Evolutionary conservation across 2,113 vertebrate species (phyloP).

Genomic region (Syngnathus scovelli): DNA sequence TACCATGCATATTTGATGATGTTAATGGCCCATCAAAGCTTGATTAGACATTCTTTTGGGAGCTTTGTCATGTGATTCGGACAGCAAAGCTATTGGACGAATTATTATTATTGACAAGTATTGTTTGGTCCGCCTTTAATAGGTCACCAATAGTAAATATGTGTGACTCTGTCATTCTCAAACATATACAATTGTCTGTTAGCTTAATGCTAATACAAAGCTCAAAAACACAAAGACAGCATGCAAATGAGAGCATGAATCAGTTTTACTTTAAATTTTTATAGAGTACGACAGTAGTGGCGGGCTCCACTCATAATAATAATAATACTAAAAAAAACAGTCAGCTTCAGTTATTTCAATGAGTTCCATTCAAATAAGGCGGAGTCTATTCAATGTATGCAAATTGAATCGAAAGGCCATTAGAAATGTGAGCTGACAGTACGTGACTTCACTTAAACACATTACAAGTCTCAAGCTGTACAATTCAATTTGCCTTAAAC

Average conservation of each 20-base stretch:
- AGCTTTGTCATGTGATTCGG: slow-evolving; percentile 41
- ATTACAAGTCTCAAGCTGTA: slow-evolving; percentile 7
- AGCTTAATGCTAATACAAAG: no score
- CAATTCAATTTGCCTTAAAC: slow-evolving; percentile 19
- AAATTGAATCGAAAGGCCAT: slow-evolving; percentile 70
- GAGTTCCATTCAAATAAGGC: slow-evolving; percentile 47
- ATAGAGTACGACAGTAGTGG: no score
- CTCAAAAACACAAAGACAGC: no score
- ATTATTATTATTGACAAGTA: not conserved
- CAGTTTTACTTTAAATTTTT: no score
- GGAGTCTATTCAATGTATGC: slow-evolving; percentile 61
- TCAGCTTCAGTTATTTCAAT: slow-evolving; percentile 35
- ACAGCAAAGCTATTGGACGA: slow-evolving; percentile 6
- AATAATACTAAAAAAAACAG: slow-evolving; percentile 26
- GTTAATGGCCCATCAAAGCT: slow-evolving; percentile 61
- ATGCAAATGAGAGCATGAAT: no score
- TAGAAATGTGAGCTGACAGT: slow-evolving; percentile 61
- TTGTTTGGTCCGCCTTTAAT: slow-evolving; percentile 41
- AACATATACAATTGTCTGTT: not conserved
- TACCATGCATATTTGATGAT: slow-evolving; percentile 67
- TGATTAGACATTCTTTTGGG: slow-evolving; percentile 62
- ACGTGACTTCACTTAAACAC: slow-evolving; percentile 5
- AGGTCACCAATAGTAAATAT: not conserved
- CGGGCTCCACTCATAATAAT: no score
- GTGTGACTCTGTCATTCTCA: not conserved